Percentiles rank a stretch among this genome's conserved stretches.
Conservation (phyloP, 2,113 vertebrate genomes). For the Marmota monax region DNA sequence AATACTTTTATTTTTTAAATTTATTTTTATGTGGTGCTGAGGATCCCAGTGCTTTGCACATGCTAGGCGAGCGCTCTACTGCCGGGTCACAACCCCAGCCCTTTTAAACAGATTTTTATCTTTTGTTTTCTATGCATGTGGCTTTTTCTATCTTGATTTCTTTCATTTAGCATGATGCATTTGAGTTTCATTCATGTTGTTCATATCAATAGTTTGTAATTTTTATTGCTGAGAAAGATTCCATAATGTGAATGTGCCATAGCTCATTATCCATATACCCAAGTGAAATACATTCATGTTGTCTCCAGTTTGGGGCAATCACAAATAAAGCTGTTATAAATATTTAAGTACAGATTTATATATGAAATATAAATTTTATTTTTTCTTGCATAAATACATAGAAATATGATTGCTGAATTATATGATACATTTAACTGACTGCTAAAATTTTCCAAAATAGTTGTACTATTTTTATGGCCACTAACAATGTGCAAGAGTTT, state of each 20-base stretch:
- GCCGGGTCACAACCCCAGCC: no score
- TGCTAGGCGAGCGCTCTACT: no score
- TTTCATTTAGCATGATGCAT: background rate
- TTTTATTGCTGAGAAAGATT: slow-evolving; percentile 14
- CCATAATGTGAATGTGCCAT: background rate
- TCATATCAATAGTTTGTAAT: background rate
- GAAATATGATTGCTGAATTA: background rate
- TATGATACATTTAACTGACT: background rate
- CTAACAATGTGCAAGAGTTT: background rate
- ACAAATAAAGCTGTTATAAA: background rate
- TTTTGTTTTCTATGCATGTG: background rate
- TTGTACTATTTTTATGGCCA: background rate
- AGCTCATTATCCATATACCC: background rate
- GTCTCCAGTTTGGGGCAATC: background rate
- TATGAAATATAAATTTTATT: background rate
- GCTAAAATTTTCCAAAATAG: background rate
- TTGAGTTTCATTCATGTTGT: background rate
- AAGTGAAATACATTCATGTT: background rate
- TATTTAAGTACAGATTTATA: slow-evolving; percentile 45
- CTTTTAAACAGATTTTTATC: background rate
- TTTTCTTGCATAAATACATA: slow-evolving; percentile 4
- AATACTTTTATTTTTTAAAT: no score
- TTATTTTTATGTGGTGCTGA: no score
- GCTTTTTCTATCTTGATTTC: slow-evolving; percentile 13
- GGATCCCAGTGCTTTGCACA: no score